phyloP scores from a whole-genome alignment of 2,888 invertebrate species.

The Halictus ligatus region DNA sequence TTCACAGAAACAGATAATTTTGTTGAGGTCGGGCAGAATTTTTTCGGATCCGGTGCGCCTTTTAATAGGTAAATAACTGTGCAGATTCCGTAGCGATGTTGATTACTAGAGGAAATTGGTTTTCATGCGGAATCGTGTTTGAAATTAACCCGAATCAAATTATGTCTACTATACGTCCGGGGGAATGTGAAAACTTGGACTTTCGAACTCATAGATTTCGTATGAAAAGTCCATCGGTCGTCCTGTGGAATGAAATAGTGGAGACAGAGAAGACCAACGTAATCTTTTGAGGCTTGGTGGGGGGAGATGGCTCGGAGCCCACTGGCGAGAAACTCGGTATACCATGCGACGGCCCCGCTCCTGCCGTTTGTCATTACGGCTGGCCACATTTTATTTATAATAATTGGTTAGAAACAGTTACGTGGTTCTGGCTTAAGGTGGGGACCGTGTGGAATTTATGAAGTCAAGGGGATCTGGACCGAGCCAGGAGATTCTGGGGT shows the following conservation, averaged over 20 bases:
- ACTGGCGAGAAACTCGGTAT: conserved; percentile 71
- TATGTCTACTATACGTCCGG: conserved; percentile 50
- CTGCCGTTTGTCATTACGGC: conserved; percentile 81
- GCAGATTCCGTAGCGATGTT: not conserved
- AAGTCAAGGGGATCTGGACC: conserved; percentile 73
- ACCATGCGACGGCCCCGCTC: conserved; percentile 58
- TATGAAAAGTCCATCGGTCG: conserved; percentile 62
- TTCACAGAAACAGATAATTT: not conserved
- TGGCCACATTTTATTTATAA: conserved; percentile 82
- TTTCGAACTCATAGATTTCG: conserved; percentile 64
- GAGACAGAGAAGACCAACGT: conserved; percentile 58
- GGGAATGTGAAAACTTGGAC: conserved; percentile 44
- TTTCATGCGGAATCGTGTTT: not conserved
- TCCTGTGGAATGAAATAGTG: conserved; percentile 50
- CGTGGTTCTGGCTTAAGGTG: conserved; percentile 75
- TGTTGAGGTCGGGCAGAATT: not conserved
- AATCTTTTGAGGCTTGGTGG: conserved; percentile 68
- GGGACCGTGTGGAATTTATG: conserved; percentile 78
- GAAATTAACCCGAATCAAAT: conserved; percentile 43
- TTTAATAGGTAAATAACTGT: not conserved
- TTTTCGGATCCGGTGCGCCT: not conserved
- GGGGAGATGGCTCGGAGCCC: conserved; percentile 77
- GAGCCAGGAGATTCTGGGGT: conserved; percentile 76
- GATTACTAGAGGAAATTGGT: not conserved
- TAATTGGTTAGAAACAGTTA: conserved; percentile 83